Base-by-base conservation (phyloP, 2,113 vertebrate species). In the Nycticorax nycticorax region DNA sequence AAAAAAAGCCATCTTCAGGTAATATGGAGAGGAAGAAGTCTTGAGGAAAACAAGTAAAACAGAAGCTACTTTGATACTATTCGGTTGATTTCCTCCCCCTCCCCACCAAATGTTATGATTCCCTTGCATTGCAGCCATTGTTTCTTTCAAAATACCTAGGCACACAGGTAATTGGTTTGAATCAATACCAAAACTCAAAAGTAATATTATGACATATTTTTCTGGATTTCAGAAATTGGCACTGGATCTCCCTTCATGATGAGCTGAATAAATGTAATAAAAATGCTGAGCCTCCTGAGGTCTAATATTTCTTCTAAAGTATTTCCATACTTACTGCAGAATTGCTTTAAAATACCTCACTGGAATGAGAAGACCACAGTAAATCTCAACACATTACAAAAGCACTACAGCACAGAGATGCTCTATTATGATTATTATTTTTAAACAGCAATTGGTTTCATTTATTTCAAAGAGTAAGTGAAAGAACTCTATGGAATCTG, bases 231-330 rank as follows among this genome's bases (percentile, higher is more conserved):
- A 93, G 90, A 97, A 97, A 94, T 71, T 82, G 45, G 88, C 75
- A 93, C 53, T 76, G 75, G 77, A 89, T 83, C 69, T 91, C 50
- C 62, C 93, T 92, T 88, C 87, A 83, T 56, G 95, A 96, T 88
- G 91, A 96, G 75, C 77, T 87, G 88, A 96, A 97, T 96, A 96
- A 90, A 93, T 92, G 77, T 87, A 97, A 98, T 97, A 96, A 98
- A 96, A 97, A 88, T 4, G 71, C 66, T 97, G 93, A 98, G 96
- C 96, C 94, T 91, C 68, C 85, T 53, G 45, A 95, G 48, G 81
- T 91, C 82, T 94, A 96, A 45, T 91, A 91, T 93, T 98, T 94
- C 57, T 97, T 92, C 73, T 55, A 62, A 96, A 96, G 75, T 87
- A 94, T 95, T 93, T 92, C 72, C 91, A 87, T 94, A 86, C 85